phyloP scores from a whole-genome alignment of 2,888 invertebrate genomes.

The Prosapia bicincta region DNA sequence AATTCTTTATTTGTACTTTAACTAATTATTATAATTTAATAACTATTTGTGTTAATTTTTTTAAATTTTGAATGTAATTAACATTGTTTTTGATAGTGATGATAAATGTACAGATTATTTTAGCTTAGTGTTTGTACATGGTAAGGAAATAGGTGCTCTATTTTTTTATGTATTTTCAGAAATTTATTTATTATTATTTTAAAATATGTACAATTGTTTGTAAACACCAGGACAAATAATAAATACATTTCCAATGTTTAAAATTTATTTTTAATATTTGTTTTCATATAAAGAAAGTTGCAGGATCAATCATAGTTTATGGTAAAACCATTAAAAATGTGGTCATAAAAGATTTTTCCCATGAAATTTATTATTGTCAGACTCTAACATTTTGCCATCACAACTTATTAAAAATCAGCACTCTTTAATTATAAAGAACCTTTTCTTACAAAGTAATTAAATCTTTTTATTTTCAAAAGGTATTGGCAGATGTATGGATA shows the following conservation, averaged over 20 bases:
- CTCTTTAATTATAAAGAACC: too few relatives aligned
- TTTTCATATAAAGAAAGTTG: too few relatives aligned
- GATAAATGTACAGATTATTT: not conserved
- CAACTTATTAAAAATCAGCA: too few relatives aligned
- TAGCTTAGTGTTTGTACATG: not conserved
- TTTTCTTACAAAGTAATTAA: too few relatives aligned
- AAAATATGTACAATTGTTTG: not conserved
- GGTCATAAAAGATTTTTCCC: too few relatives aligned
- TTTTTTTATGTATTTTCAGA: not conserved
- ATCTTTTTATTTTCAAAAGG: too few relatives aligned
- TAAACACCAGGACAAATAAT: not conserved
- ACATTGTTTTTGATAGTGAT: not conserved
- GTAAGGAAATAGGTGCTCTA: conserved; percentile 2
- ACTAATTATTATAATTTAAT: not conserved
- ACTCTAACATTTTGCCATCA: too few relatives aligned
- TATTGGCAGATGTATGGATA: too few relatives aligned
- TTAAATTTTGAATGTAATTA: not conserved
- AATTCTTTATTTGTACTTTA: not conserved
- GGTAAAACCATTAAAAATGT: too few relatives aligned
- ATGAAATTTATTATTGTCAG: too few relatives aligned
- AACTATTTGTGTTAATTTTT: not conserved
- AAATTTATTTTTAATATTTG: too few relatives aligned
- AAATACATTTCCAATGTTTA: not conserved
- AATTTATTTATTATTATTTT: not conserved
- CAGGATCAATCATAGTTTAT: too few relatives aligned